Evolutionary conservation across 2,888 invertebrate genomes (phyloP), one percentile per base, ranked within the genome.

Genomic region (Blastobasis adustella): DNA sequence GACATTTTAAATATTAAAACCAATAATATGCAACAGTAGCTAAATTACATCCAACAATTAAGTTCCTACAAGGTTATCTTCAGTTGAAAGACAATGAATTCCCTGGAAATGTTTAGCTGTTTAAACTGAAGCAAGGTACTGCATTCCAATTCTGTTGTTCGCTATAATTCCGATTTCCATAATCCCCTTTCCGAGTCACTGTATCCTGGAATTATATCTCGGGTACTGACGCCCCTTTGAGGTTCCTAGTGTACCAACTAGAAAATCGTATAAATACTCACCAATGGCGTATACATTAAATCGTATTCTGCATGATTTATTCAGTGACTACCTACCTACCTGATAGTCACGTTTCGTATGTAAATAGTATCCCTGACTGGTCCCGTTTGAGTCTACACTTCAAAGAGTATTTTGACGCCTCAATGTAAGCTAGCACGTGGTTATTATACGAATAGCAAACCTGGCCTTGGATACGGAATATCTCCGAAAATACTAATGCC

Each of bases 341-440:
- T 47, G 54, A 47, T 6, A 52, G 54, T 53, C 58, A 55, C 59
- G 59, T 61, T 58, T 60, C 62, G 54, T 59, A 61, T 62, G 62
- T 59, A 62, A 62, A 62, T 62, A 57, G 50, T 58, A 51, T 54
- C 58, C 52, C 50, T 58, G 58, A 57, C 58, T 58, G 53, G 55
- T 50, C 49, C 50, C 54, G 53, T 58, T 53, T 54, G 57, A 52
- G 49, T 56, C 54, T 54, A 58, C 55, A 51, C 58, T 59, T 56
- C 61, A 59, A 61, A 59, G 59, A 54, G 54, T 59, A 59, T 59
- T 61, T 59, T 58, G 58, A 56, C 51, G 54, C 53, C 46, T 45
- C 46, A 46, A 38, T 38, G 46, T 46, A 46, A 46, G 46, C 38
- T 46, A 6, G 10, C 38, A 46, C 46, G 46, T 46, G 46, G 23